Evolutionary conservation across 1,140 invertebrate genomes (phyloP).

Genomic region (Pseudobourletiella spinata): DNA sequence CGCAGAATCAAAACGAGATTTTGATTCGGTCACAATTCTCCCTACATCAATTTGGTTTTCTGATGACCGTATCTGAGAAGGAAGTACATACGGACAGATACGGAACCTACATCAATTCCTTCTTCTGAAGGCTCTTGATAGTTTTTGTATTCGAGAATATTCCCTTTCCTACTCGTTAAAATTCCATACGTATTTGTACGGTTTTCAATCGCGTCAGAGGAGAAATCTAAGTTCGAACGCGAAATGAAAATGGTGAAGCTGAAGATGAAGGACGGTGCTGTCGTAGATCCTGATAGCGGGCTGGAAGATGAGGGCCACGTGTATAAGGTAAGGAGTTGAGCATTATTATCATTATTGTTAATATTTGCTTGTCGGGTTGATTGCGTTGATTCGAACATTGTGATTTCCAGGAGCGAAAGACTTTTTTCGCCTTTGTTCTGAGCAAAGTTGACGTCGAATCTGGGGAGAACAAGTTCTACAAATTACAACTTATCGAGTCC

Average conservation of each 20-base stretch:
- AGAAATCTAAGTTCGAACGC: constrained; percentile 16
- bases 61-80: constrained; percentile 30
- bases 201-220: background rate
- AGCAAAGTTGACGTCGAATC: constrained; percentile 73
- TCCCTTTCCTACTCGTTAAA: background rate
- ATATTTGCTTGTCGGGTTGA: background rate
- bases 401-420: constrained; percentile 36
- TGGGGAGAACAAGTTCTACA: constrained; percentile 91
- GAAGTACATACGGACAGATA: constrained; percentile 2
- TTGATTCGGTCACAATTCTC: constrained; percentile 22
- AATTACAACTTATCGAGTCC: constrained; percentile 76
- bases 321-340: constrained; percentile 50
- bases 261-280: constrained; percentile 74
- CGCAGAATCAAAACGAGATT: no score
- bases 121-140: background rate
- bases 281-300: constrained; percentile 81
- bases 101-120: background rate
- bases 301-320: constrained; percentile 73
- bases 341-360: background rate
- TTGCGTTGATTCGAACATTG: background rate
- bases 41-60: constrained; percentile 26
- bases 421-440: constrained; percentile 66
- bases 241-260: constrained; percentile 52
- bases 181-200: background rate
- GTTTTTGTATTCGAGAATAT: background rate